Conservation (phyloP, 2,888 invertebrate genomes). For the Dermolepida albohirtum region DNA sequence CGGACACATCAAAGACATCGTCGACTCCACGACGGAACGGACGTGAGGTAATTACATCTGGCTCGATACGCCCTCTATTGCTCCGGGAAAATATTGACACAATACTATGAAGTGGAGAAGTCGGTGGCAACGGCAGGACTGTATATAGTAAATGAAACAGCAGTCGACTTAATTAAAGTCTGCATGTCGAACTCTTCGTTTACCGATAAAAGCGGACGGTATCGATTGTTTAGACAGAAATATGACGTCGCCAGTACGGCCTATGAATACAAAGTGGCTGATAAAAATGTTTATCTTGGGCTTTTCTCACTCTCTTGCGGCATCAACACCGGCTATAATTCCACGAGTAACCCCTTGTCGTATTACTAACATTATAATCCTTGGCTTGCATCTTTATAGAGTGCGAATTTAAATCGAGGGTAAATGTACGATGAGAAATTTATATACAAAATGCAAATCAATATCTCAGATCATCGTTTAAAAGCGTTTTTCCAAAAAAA, state of each 20-base stretch:
- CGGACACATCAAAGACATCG: constrained; percentile 63
- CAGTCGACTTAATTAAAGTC: constrained; percentile 60
- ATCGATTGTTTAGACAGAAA: constrained; percentile 64
- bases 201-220: constrained; percentile 60
- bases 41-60: constrained; percentile 62
- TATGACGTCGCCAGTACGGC: constrained; percentile 63
- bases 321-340: too few relatives aligned
- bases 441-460: too few relatives aligned
- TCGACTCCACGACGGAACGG: constrained; percentile 56
- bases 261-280: constrained; percentile 66
- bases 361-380: too few relatives aligned
- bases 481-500: too few relatives aligned
- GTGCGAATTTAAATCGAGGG: too few relatives aligned
- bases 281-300: constrained; percentile 64
- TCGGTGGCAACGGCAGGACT: too few relatives aligned
- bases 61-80: constrained; percentile 54
- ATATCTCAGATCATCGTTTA: too few relatives aligned
- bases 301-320: neutral
- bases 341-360: too few relatives aligned
- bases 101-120: constrained; percentile 49
- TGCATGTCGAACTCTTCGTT: constrained; percentile 63
- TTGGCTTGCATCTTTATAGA: too few relatives aligned
- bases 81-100: constrained; percentile 59
- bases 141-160: constrained; percentile 41
- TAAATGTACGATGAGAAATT: too few relatives aligned